Conservation (phyloP, 2,113 vertebrate genomes). For the Petromus typicus region DNA sequence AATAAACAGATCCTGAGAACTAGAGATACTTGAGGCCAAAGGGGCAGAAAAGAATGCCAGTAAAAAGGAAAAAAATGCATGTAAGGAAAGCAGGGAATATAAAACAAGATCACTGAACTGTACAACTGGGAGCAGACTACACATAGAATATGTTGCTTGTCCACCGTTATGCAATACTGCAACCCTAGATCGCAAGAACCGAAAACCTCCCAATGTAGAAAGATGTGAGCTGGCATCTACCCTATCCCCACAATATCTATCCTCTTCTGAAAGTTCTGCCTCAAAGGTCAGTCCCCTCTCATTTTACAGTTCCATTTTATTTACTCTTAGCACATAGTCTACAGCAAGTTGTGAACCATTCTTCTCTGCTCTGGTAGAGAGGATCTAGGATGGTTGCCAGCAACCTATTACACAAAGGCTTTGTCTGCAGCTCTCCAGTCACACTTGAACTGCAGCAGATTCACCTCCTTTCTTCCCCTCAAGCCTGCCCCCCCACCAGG, state of each 20-base stretch:
- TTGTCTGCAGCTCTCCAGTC: not conserved
- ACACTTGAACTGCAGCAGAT: not conserved
- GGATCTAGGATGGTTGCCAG: not conserved
- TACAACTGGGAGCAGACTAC: not conserved
- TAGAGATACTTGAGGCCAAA: not conserved
- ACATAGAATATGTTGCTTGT: fast-evolving
- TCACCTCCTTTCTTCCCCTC: not conserved
- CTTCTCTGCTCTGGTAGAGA: not conserved
- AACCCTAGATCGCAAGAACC: not conserved
- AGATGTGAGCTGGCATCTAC: not conserved
- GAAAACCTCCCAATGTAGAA: not conserved
- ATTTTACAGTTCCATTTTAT: not conserved
- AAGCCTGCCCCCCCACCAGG: not conserved
- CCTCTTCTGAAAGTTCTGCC: not conserved
- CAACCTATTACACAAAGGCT: too few relatives aligned
- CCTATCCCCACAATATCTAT: not conserved
- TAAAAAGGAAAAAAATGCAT: not conserved
- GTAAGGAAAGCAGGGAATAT: not conserved
- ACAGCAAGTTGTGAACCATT: too few relatives aligned
- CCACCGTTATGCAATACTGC: not conserved
- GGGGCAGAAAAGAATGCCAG: not conserved
- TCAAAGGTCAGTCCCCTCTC: not conserved
- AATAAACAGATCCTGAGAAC: not conserved
- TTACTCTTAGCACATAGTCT: not conserved
- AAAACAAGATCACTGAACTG: not conserved